Evolutionary conservation across 2,797 vertebrate species (phyloP), one percentile per base, ranked within the genome.

Genomic region (Enteromius trimaculatus): DNA sequence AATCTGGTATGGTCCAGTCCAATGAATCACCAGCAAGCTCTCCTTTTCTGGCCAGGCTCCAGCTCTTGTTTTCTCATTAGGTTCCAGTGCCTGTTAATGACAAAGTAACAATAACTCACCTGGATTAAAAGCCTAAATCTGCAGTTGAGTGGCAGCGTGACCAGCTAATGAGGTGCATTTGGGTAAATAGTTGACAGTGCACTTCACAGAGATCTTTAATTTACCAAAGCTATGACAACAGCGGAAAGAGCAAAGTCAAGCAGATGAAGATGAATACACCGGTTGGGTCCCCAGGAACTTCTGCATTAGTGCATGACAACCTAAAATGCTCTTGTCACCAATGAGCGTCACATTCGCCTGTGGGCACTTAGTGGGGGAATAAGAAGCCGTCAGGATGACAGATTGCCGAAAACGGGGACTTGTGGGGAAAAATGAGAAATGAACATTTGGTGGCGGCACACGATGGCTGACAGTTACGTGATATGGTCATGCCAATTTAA

Each of bases 111-210:
- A 95, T 95, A 95, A 95, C 94, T 95, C 93, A 94, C 90, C 90
- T 88, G 93, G 92, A 94, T 95, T 96, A 94, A 95, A 89, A 95
- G 94, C 93, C 92, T 87, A 91, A 84, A 84, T 80, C 81, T 88
- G 89, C 88, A 76, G 23, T 79, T 87, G 89, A 90, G 89, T 92
- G 94, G 92, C 94, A 95, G 91, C 90, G 92, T 88, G 83, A 90
- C 90, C 91, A 90, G 89, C 93, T 95, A 96, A 96, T 93, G 94
- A 95, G 93, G 90, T 91, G 89, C 92, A 87, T 95, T 95, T 94
- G 92, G 91, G 93, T 93, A 95, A 95, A 95, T 92, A 93, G 95
- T 96, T 96, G 94, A 95, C 95, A 95, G 94, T 94, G 90, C 89
- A 95, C 94, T 94, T 94, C 90, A 70, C 21, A 16, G 70, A 70